Percentiles rank a stretch among this genome's conserved stretches.
Conservation (phyloP, 2,888 invertebrate species). For the Xestia rhomboidea region DNA sequence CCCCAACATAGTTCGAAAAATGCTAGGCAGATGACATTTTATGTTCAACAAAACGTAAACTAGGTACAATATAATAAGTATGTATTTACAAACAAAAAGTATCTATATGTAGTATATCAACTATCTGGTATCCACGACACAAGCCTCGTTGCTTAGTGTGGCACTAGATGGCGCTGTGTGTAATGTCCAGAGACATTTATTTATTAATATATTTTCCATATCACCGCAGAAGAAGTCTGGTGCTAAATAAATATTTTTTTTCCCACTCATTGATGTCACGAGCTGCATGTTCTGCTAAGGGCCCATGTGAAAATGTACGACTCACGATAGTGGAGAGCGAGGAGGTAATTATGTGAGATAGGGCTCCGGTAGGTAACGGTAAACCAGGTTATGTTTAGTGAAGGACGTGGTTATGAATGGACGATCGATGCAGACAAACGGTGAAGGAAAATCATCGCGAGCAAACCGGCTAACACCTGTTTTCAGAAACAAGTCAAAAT, state of each 20-base stretch:
- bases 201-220: constrained; percentile 27
- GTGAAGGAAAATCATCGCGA: neutral
- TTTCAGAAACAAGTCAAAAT: no score
- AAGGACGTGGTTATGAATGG: neutral
- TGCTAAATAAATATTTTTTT: constrained; percentile 43
- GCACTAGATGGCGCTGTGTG: no score
- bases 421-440: neutral
- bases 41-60: neutral
- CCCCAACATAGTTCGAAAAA: neutral
- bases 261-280: constrained; percentile 39
- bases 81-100: no score
- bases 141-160: no score
- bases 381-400: neutral
- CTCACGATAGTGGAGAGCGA: constrained; percentile 17
- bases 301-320: constrained; percentile 5
- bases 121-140: no score
- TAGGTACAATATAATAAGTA: no score
- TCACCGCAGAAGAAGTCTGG: constrained; percentile 17
- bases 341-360: constrained; percentile 15
- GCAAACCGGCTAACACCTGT: neutral
- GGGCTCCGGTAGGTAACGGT: neutral
- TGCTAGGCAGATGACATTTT: neutral
- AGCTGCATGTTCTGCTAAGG: constrained; percentile 25
- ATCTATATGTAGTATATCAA: no score
- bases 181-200: no score